These are phyloP conservation scores for Polypterus bichir DNA, from an alignment of 2,113 vertebrate species.

Conservation along the genomic window DNA sequence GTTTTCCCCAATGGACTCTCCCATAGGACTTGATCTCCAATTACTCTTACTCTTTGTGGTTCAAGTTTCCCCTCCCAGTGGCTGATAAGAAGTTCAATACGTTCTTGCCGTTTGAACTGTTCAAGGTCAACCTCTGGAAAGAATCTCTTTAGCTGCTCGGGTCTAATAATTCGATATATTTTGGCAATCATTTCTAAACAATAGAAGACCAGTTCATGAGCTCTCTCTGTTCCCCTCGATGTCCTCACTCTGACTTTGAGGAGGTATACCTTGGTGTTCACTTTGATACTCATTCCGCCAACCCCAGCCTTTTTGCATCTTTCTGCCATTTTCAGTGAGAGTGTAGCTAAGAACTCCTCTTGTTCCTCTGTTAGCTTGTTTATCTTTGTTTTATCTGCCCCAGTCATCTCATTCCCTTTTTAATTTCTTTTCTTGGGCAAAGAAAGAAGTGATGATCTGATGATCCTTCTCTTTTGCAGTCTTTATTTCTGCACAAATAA, in stretches of 20 bases:
- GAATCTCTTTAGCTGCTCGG: neutral
- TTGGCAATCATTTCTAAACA: conserved; percentile 13
- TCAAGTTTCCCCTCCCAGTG: too few species aligned
- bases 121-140: conserved; percentile 6
- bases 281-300: conserved; percentile 5
- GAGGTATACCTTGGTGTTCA: conserved; percentile 2
- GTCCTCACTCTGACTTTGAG: conserved; percentile 11
- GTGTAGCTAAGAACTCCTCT: conserved; percentile 11
- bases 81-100: too few species aligned
- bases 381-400: too few species aligned
- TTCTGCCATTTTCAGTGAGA: conserved; percentile 14
- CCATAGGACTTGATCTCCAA: too few species aligned
- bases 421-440: too few species aligned
- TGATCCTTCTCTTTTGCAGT: too few species aligned
- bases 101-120: too few species aligned
- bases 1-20: too few species aligned
- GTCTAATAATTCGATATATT: neutral
- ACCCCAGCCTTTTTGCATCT: conserved; percentile 14
- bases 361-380: conserved; percentile 2
- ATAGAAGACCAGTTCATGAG: conserved; percentile 5
- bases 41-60: too few species aligned
- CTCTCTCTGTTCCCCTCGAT: conserved; percentile 4
- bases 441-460: too few species aligned
- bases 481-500: too few species aligned
- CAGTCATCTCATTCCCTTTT: too few species aligned